Evolutionary conservation across 2,113 vertebrate genomes (phyloP), one percentile per base, ranked within the genome.

Genomic region (Pachypanchax playfairii): DNA sequence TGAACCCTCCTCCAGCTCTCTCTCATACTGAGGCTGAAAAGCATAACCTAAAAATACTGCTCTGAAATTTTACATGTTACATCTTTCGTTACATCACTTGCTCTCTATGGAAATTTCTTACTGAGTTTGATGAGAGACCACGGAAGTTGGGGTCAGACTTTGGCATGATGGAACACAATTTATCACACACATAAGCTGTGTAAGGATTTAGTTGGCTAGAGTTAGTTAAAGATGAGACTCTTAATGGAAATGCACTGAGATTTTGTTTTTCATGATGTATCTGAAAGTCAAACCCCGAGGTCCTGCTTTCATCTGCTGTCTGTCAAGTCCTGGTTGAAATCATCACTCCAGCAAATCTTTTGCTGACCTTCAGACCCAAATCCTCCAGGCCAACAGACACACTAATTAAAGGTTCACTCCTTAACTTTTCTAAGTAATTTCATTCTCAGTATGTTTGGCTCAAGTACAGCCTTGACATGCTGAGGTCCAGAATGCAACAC

Each of bases 331-430:
- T 68, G 49, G 46, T 42, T 77, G 15, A 70, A 83, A 69, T 73
- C 75, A 66, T 77, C 56, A 80, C 68, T 80, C 42, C 29, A 52
- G 64, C 55, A 59, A 60, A 53, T 63, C 81, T 69, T 78, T 14
- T 42, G 17, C 65, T 81, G 81, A 82, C 83, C 85, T 87, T 88
- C 85, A 86, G 75, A 76, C 54, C 70, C 4, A 48, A 61, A 46
- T 79, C 76, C 79, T 73, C 58, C 75, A 68, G 75, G 66, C 62
- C 57, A 74, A 51, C 26, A 49, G 43, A 61, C 65, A 52, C 12
- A 43, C 81, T 77, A 87, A 87, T 85, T 87, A 83, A 73, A 5
- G 28, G 46, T 61, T 59, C 8, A 11, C 51, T 77, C 54, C 22
- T 9, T 52, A 75, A 63, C 63, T 73, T 68, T 50, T 65, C 68